Percentiles rank a stretch among this genome's conserved stretches.
phyloP scores from a whole-genome alignment of 2,113 vertebrate species.

The Boleophthalmus pectinirostris region DNA sequence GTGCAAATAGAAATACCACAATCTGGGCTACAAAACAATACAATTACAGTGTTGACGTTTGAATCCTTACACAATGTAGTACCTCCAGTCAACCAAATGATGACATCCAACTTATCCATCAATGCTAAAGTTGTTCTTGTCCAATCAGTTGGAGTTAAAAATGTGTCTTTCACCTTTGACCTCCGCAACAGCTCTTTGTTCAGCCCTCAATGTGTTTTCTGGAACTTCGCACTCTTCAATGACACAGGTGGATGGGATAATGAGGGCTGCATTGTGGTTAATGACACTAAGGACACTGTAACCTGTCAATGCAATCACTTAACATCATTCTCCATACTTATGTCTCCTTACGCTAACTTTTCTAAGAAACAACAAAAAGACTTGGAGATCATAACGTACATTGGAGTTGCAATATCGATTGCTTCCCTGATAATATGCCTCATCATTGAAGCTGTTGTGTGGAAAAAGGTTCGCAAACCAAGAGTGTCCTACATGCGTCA shows the following conservation, averaged over 20 bases:
- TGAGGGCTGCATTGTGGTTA: constrained; percentile 47
- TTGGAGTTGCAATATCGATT: constrained; percentile 83
- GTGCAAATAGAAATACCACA: constrained; percentile 45
- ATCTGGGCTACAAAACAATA: not conserved
- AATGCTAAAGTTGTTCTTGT: constrained; percentile 78
- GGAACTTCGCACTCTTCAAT: constrained; percentile 74
- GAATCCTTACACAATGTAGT: constrained; percentile 68
- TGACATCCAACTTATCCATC: constrained; percentile 31
- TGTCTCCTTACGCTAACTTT: constrained; percentile 64
- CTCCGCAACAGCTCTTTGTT: constrained; percentile 57
- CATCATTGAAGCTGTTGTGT: constrained; percentile 77
- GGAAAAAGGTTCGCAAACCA: constrained; percentile 78
- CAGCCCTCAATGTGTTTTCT: constrained; percentile 77
- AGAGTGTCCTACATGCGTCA: constrained; percentile 86
- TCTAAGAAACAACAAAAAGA: accelerated
- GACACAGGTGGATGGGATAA: constrained; percentile 72
- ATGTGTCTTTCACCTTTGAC: constrained; percentile 74
- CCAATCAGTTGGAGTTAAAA: constrained; percentile 51
- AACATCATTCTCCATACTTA: constrained; percentile 87
- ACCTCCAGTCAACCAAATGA: constrained; percentile 17
- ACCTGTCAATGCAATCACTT: constrained; percentile 81
- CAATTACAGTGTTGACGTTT: constrained; percentile 53
- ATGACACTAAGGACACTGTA: not conserved
- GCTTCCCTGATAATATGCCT: constrained; percentile 83
- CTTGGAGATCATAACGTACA: constrained; percentile 69